These are phyloP conservation scores for Holothuria scabra DNA, from an alignment of 53 echinoderm and acorn worm genomes.

Conservation along the genomic window DNA sequence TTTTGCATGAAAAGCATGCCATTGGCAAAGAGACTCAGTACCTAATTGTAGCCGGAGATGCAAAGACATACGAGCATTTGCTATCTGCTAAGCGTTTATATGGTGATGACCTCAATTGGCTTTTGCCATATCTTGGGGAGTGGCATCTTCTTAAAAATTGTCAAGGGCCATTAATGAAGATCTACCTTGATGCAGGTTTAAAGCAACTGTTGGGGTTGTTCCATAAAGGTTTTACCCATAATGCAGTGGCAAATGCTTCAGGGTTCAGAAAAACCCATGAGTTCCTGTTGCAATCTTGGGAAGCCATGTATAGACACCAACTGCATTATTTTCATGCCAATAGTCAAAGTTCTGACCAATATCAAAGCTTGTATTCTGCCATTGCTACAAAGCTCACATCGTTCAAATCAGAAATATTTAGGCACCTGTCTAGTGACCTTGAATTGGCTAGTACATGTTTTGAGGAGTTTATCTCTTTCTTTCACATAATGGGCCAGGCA, in stretches of 20 bases:
- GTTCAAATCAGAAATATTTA: too few species aligned
- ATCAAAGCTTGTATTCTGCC: background rate
- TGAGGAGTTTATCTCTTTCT: background rate
- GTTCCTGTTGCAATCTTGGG: constrained; percentile 38
- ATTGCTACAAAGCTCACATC: background rate
- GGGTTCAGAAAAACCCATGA: too few species aligned
- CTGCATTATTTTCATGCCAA: background rate
- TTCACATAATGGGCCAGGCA: background rate
- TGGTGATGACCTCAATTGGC: constrained; percentile 31
- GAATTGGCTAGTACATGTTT: too few species aligned
- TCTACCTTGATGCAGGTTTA: constrained; percentile 7
- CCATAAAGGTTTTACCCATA: background rate
- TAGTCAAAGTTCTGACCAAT: background rate
- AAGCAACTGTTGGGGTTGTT: background rate
- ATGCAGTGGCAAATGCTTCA: constrained; percentile 1
- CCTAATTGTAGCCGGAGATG: constrained; percentile 35
- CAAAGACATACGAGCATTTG: constrained; percentile 28
- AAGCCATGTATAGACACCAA: too few species aligned
- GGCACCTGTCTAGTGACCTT: too few species aligned
- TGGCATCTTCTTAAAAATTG: constrained; percentile 55
- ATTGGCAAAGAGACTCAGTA: background rate
- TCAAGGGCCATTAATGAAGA: constrained; percentile 11
- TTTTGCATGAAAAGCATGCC: constrained; percentile 21
- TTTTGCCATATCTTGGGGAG: constrained; percentile 43
- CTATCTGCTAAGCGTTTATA: constrained; percentile 6